These are phyloP conservation scores for Bellardia pandia DNA, from an alignment of 2,888 invertebrate genomes.

Conservation along the genomic window DNA sequence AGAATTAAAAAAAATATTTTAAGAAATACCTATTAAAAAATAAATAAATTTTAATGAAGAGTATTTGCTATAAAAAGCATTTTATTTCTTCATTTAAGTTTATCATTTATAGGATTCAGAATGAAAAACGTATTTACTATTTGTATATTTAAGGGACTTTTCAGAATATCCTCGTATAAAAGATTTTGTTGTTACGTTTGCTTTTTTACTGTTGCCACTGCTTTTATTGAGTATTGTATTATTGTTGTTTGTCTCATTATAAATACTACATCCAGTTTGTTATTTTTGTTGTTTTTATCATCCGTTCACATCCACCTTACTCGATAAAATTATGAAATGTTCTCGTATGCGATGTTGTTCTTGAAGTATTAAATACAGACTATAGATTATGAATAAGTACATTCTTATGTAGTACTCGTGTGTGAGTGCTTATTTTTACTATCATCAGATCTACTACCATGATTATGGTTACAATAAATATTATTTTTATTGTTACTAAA, in stretches of 20 bases:
- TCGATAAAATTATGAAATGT: slow-evolving; percentile 20
- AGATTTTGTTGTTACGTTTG: not conserved
- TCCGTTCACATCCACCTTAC: slow-evolving; percentile 18
- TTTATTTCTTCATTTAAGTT: no score
- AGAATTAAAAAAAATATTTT: no score
- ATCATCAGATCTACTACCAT: not conserved
- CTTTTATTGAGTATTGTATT: slow-evolving; percentile 1
- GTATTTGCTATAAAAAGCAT: no score
- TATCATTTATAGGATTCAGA: no score
- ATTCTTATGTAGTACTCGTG: no score
- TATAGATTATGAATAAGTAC: not conserved
- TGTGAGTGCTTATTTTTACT: not conserved
- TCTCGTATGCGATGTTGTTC: slow-evolving; percentile 15
- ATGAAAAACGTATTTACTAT: no score
- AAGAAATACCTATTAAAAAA: no score
- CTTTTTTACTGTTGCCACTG: not conserved
- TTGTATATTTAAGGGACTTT: not conserved
- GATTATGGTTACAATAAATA: no score
- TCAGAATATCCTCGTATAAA: not conserved
- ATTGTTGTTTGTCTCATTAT: not conserved
- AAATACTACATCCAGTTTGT: slow-evolving; percentile 2
- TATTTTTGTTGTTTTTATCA: not conserved
- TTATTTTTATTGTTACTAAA: no score
- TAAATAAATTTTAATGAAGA: no score
- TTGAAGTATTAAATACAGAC: not conserved